Evolutionary conservation across 2,113 vertebrate species (phyloP).

Genomic region (Eulemur macaco): DNA sequence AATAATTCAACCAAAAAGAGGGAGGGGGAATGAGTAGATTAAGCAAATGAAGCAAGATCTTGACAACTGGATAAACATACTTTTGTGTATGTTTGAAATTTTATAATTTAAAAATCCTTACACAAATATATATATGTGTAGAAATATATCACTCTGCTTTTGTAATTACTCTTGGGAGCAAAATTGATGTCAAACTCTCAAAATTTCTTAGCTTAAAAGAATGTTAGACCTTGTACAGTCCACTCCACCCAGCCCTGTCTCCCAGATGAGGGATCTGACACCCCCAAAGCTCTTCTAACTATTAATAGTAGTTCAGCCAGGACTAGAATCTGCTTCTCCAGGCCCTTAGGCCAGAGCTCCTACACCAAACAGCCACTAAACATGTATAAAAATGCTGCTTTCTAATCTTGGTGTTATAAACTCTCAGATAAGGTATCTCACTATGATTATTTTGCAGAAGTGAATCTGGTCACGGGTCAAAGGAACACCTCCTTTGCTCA

Average conservation of each 20-base stretch:
- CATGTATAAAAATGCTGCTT: neutral
- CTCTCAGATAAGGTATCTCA: neutral
- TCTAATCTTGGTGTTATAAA: neutral
- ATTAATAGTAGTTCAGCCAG: neutral
- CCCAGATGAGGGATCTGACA: neutral
- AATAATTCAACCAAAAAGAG: conserved; percentile 23
- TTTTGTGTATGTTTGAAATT: neutral
- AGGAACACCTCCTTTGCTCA: neutral
- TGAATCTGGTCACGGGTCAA: neutral
- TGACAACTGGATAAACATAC: neutral
- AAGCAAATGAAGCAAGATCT: neutral
- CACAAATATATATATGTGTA: neutral
- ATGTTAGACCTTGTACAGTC: neutral
- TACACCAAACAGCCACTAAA: neutral
- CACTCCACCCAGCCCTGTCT: neutral
- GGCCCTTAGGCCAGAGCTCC: neutral
- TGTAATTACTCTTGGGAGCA: neutral
- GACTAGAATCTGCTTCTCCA: neutral
- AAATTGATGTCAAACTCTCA: conserved; percentile 2
- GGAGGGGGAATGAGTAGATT: neutral
- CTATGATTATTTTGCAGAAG: neutral
- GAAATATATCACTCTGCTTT: neutral
- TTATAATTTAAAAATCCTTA: neutral
- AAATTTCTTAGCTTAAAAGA: neutral
- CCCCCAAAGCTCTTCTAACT: neutral